phyloP scores from a whole-genome alignment of 1,140 invertebrate species.

The Aleiodes sp. region DNA sequence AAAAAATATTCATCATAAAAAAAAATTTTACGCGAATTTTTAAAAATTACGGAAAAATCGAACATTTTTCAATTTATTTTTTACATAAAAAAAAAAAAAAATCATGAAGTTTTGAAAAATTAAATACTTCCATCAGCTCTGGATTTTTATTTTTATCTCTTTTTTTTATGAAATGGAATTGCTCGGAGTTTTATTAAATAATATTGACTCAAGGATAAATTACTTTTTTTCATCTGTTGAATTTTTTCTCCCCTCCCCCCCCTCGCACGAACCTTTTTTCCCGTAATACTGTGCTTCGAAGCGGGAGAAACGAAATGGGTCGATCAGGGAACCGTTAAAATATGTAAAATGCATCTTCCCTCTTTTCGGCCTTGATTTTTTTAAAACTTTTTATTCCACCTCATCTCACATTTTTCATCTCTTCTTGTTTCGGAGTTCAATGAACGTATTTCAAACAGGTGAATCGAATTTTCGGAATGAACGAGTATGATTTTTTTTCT shows the following conservation, averaged over 20 bases:
- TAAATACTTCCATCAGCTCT: no score
- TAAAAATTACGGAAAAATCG: no score
- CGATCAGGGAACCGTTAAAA: conserved; percentile 55
- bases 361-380: conserved; percentile 39
- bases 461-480: conserved; percentile 6
- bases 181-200: background rate
- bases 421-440: background rate
- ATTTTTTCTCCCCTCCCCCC: no score
- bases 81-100: no score
- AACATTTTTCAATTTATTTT: no score
- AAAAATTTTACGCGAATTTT: no score
- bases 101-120: no score
- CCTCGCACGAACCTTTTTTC: no score
- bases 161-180: background rate
- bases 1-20: no score
- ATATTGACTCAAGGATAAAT: no score
- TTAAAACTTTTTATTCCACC: conserved; percentile 38
- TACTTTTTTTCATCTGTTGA: background rate
- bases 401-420: conserved; percentile 17
- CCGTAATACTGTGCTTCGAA: conserved; percentile 20
- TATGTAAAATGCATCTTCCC: conserved; percentile 53
- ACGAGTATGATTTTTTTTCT: background rate
- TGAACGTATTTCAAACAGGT: conserved; percentile 7
- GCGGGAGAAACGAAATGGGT: conserved; percentile 31
- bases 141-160: no score